phyloP scores from a whole-genome alignment of 2,113 vertebrate genomes.

The Numida meleagris region DNA sequence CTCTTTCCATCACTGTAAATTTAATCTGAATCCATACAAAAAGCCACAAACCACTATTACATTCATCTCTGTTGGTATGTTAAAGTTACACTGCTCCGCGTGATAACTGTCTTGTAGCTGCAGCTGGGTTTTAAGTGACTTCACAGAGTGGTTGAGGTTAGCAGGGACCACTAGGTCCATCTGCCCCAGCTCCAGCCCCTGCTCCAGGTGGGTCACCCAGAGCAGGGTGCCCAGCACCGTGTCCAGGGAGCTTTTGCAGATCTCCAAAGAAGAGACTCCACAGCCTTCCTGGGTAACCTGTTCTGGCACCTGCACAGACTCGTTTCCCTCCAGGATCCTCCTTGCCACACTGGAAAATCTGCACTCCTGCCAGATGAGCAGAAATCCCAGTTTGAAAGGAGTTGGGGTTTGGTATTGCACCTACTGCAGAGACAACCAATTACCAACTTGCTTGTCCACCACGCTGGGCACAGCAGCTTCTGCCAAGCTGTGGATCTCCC shows the following conservation, averaged over 20 bases:
- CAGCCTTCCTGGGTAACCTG: neutral
- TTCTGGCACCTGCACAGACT: neutral
- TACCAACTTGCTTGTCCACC: neutral
- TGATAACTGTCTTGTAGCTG: neutral
- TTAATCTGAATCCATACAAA: neutral
- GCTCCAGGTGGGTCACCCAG: neutral
- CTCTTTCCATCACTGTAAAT: neutral
- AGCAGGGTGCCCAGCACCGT: neutral
- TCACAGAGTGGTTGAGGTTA: neutral
- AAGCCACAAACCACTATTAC: neutral
- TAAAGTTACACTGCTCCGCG: neutral
- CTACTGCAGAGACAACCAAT: neutral
- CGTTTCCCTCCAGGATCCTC: neutral
- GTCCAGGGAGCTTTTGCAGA: neutral
- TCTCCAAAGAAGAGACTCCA: neutral
- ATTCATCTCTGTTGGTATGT: neutral
- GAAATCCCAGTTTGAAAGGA: neutral
- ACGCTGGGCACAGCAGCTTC: rapidly evolving
- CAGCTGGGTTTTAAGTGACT: neutral
- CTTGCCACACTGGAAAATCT: neutral
- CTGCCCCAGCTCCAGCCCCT: neutral
- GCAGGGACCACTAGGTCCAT: neutral
- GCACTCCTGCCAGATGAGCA: neutral
- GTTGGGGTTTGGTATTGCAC: rapidly evolving
- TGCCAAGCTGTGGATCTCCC: neutral